Base-by-base conservation (phyloP, 2,888 invertebrate genomes). In the Aethes cnicana region DNA sequence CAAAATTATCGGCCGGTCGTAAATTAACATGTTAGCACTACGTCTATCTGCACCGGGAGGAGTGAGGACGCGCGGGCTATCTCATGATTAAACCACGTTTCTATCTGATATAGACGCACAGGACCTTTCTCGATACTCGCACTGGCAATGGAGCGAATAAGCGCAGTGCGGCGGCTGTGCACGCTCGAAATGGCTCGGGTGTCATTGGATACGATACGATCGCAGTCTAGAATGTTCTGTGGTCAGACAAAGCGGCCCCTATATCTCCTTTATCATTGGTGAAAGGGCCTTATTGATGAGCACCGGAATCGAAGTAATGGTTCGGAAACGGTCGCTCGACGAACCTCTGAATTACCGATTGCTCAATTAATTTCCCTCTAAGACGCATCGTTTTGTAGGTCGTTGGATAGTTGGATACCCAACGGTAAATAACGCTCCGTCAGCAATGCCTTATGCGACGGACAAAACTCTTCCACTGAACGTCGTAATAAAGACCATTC, bases 1-100 rank as follows among this genome's bases (percentile, higher is more conserved):
- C 72, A 70, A 74, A 72, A 73, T 77, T 74, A 77, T 69, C 69
- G 58, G 64, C 61, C 56, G 62, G 66, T 64, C 65, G 67, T 72
- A 72, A 74, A 74, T 73, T 72, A 69, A 67, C 68, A 63, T 67
- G 69, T 69, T 69, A 72, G 68, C 70, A 66, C 62, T 63, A 67
- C 65, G 28, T n/a, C n/a, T n/a, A n/a, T n/a, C 26, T 17, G 26
- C 48, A 18, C n/a, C 25, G 47, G 39, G 32, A 32, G 26, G 35
- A 42, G 47, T 30, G 32, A 32, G 26, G 35, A 42, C 43, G 36
- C 17, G 23, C 21, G 4, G 23, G 21, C 16, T 14, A 32, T 36
- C 17, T n/a, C 17, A 26, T 8, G 20, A n/a, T 26, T 26, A 18
- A 42, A 21, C 20, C 28, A 21, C 44, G 25, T 47, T 47, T 47